These are phyloP conservation scores for Argyrosomus regius DNA, from an alignment of 2,797 vertebrate genomes.

Conservation along the genomic window DNA sequence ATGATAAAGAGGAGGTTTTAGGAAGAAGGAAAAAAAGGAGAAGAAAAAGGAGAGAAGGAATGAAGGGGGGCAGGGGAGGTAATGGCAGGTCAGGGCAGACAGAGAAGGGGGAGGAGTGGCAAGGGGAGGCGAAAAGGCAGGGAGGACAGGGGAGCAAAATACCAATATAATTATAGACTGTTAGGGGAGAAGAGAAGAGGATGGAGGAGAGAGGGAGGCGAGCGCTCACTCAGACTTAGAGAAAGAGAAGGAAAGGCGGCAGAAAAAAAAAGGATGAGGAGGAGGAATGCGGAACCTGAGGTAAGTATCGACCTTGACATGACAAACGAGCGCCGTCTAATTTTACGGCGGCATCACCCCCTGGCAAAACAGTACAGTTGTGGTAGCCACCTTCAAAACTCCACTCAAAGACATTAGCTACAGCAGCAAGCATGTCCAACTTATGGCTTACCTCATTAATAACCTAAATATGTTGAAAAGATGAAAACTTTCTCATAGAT, in stretches of 20 bases:
- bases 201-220: conserved; percentile 41
- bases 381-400: conserved; percentile 75
- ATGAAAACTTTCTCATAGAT: conserved; percentile 1
- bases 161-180: conserved; percentile 48
- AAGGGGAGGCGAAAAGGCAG: neutral
- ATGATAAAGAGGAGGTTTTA: conserved; percentile 46
- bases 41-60: conserved; percentile 1
- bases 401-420: conserved; percentile 67
- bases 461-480: conserved; percentile 23
- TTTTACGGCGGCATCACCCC: conserved; percentile 67
- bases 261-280: conserved; percentile 51
- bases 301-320: conserved; percentile 78
- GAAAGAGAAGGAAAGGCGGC: conserved; percentile 41
- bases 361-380: conserved; percentile 52
- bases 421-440: conserved; percentile 36
- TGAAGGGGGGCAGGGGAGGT: neutral
- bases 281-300: conserved; percentile 66
- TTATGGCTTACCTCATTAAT: conserved; percentile 41
- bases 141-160: conserved; percentile 28
- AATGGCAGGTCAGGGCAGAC: conserved; percentile 19
- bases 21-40: neutral
- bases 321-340: conserved; percentile 77
- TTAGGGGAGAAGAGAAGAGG: conserved; percentile 44
- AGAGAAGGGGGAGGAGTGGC: neutral
- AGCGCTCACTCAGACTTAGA: conserved; percentile 53